These are phyloP conservation scores for Villa cingulata DNA, from an alignment of 2,888 invertebrate genomes.

Conservation along the genomic window DNA sequence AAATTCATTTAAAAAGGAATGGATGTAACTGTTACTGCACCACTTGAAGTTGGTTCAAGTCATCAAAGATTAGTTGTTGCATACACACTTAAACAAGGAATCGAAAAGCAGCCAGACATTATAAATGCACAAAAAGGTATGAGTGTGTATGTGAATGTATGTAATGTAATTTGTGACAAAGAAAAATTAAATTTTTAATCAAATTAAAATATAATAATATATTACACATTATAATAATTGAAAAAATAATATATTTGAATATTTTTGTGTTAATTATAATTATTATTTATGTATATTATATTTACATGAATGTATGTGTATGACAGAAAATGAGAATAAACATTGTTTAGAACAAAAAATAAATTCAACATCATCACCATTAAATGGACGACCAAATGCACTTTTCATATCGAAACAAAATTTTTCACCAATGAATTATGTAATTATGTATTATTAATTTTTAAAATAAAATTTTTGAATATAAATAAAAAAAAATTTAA, in stretches of 20 bases:
- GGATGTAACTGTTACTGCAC: conserved; percentile 40
- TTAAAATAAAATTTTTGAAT: too few relatives aligned
- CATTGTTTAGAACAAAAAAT: conserved; percentile 10
- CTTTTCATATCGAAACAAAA: conserved; percentile 24
- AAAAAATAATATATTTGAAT: too few relatives aligned
- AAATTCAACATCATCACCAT: conserved; percentile 26
- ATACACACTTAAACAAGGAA: conserved; percentile 67
- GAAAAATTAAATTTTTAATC: too few relatives aligned
- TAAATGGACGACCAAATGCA: conserved; percentile 32
- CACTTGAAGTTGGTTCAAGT: conserved; percentile 64
- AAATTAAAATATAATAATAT: too few relatives aligned
- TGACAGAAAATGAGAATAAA: conserved; percentile 13
- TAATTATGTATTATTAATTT: conserved; percentile 19
- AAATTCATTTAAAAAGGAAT: too few relatives aligned
- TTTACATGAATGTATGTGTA: neutral
- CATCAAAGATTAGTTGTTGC: conserved; percentile 75
- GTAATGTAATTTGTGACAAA: too few relatives aligned
- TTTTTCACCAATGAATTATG: conserved; percentile 26
- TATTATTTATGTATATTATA: neutral
- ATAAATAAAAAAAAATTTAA: neutral
- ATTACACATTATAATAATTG: too few relatives aligned
- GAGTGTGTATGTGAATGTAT: too few relatives aligned
- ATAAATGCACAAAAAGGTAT: conserved; percentile 60
- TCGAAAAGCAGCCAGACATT: conserved; percentile 62
- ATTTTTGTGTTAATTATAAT: too few relatives aligned